Evolutionary conservation across 2,113 vertebrate genomes (phyloP), one percentile per base, ranked within the genome.

Genomic region (Dascyllus trimaculatus): DNA sequence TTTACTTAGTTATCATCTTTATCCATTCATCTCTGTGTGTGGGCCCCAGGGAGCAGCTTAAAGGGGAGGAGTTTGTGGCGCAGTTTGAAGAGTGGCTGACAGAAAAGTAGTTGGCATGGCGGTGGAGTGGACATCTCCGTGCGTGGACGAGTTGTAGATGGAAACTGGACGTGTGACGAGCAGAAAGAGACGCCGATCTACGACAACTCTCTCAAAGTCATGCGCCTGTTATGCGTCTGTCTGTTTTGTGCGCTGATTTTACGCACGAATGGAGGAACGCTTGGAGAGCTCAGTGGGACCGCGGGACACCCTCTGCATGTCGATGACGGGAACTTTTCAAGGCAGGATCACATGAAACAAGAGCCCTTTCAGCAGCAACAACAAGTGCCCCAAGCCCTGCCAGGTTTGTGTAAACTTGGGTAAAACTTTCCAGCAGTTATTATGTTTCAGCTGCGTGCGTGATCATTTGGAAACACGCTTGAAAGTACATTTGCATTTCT

Each of bases 281-380:
- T n/a, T 0, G 85, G 29, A 43, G 56, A 64, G 53, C 15, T 53
- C 15, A 9, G 26, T 10, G 45, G 18, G 56, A 5, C 58, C 0
- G 61, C 17, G 59, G 85, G 72, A 80, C 84, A 4, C 51, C 0
- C 46, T 21, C 43, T 71, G 82, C 85, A 89, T 88, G 22, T 22
- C 73, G 84, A 91, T 61, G 87, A 82, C 4, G 54, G 61, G 7
- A 82, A 84, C 88, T 79, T 75, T 67, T 58, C 87, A 56, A 1
- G 63, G 2, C 52, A 40, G 49, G 62, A 77, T 57, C 76, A 45
- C 73, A 24, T 21, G 69, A 13, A 58, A 56, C 71, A 51, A 60
- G 72, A 82, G 61, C 10, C 85, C 7, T 19, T 70, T 78, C 77
- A 85, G 68, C 25, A 45, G 14, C 87, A 29, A 17, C 75, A 71